A percentile compares a stretch with the other conserved stretches of the same genome.
phyloP scores from a whole-genome alignment of 1,140 invertebrate species.

The Leguminivora glycinivorella region DNA sequence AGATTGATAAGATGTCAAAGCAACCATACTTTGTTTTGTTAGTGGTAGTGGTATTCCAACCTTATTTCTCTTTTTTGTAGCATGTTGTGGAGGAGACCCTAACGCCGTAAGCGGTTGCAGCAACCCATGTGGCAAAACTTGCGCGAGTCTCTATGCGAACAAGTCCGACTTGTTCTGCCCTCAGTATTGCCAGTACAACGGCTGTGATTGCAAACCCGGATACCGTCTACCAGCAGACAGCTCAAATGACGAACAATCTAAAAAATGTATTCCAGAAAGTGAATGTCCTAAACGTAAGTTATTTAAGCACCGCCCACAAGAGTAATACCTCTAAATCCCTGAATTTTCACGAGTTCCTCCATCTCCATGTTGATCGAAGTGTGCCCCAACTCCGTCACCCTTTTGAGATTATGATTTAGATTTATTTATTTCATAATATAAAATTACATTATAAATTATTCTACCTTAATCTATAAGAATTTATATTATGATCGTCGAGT shows the following conservation, averaged over 20 bases:
- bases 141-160: neutral
- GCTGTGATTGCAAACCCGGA: constrained; percentile 17
- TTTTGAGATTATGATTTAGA: too few relatives aligned
- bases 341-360: too few relatives aligned
- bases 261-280: constrained; percentile 7
- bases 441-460: too few relatives aligned
- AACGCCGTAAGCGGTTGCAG: constrained; percentile 12
- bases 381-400: too few relatives aligned
- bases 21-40: too few relatives aligned
- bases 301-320: neutral
- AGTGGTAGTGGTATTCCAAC: neutral
- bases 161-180: constrained; percentile 1
- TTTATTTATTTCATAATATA: too few relatives aligned
- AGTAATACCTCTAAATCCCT: too few relatives aligned
- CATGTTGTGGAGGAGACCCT: constrained; percentile 10
- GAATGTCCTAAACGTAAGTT: constrained; percentile 15
- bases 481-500: too few relatives aligned
- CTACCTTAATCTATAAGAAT: too few relatives aligned
- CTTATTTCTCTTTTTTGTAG: neutral
- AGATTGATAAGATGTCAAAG: too few relatives aligned
- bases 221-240: neutral
- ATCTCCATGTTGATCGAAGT: too few relatives aligned
- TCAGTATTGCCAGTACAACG: neutral
- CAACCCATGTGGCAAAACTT: constrained; percentile 2
- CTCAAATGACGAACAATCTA: neutral